Conservation (phyloP, 2,113 vertebrate genomes). For the Toxostoma redivivum region DNA sequence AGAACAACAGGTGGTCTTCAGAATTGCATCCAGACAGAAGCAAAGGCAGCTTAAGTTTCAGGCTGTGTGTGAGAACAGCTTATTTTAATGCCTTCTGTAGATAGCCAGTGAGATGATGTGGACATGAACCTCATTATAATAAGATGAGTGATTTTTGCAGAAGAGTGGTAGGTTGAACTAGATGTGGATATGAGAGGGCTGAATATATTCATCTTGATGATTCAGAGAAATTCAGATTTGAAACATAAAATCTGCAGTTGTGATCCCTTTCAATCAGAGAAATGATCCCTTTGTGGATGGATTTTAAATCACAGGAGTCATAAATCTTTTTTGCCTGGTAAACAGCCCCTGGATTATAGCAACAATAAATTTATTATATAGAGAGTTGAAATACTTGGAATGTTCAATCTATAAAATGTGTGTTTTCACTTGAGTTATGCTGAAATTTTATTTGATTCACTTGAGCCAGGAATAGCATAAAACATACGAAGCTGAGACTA, state of each 20-base stretch:
- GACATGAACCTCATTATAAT: not conserved
- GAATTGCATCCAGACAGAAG: not conserved
- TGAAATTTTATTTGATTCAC: not conserved
- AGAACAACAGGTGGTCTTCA: slow-evolving; percentile 9
- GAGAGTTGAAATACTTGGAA: not conserved
- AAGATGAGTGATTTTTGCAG: not conserved
- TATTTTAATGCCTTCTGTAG: not conserved
- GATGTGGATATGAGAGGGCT: not conserved
- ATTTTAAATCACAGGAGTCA: not conserved
- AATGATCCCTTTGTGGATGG: not conserved
- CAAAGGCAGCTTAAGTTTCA: not conserved
- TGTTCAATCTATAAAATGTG: not conserved
- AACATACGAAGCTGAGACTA: not conserved
- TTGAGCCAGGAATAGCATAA: not conserved
- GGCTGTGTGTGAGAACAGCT: not conserved
- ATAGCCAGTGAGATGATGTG: not conserved
- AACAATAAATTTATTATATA: not conserved
- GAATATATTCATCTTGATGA: not conserved
- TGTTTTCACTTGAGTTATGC: not conserved
- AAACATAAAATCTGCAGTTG: not conserved
- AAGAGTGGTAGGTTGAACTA: not conserved
- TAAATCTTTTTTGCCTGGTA: not conserved
- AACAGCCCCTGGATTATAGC: not conserved
- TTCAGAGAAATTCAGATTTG: not conserved
- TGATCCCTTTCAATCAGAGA: slow-evolving; percentile 4